Conservation (phyloP, 92 coral and sea anemone species). For the Porites lobata region DNA sequence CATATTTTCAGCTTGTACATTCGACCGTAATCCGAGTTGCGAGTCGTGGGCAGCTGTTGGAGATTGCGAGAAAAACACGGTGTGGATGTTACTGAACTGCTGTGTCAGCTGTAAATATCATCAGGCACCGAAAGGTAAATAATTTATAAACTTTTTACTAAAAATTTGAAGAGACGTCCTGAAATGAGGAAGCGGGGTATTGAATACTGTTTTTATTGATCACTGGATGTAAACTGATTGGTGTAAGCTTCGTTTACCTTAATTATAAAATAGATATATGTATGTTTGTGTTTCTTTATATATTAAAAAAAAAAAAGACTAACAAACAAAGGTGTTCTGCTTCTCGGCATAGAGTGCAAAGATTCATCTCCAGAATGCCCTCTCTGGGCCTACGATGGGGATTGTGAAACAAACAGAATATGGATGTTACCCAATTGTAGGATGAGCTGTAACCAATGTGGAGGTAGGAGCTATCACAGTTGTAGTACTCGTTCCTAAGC, state of each 20-base stretch:
- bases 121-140: slow-evolving; percentile 36
- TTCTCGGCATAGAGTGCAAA: slow-evolving; percentile 32
- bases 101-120: slow-evolving; percentile 70
- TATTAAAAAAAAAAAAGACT: neutral
- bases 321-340: neutral
- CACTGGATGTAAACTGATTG: no score
- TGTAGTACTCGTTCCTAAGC: no score
- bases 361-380: slow-evolving; percentile 54
- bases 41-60: slow-evolving; percentile 68
- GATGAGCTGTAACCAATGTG: slow-evolving; percentile 74
- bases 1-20: neutral
- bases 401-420: slow-evolving; percentile 57
- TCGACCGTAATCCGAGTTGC: slow-evolving; percentile 48
- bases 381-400: slow-evolving; percentile 63
- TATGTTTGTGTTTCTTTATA: neutral
- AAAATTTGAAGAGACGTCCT: no score
- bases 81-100: slow-evolving; percentile 71
- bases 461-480: slow-evolving; percentile 41
- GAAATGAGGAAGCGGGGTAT: no score
- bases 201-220: no score
- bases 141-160: no score
- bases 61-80: slow-evolving; percentile 64
- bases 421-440: slow-evolving; percentile 79
- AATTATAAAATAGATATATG: no score
- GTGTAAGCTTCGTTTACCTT: no score